These are phyloP conservation scores for Pampus argenteus DNA, from an alignment of 2,797 vertebrate genomes.

Conservation along the genomic window DNA sequence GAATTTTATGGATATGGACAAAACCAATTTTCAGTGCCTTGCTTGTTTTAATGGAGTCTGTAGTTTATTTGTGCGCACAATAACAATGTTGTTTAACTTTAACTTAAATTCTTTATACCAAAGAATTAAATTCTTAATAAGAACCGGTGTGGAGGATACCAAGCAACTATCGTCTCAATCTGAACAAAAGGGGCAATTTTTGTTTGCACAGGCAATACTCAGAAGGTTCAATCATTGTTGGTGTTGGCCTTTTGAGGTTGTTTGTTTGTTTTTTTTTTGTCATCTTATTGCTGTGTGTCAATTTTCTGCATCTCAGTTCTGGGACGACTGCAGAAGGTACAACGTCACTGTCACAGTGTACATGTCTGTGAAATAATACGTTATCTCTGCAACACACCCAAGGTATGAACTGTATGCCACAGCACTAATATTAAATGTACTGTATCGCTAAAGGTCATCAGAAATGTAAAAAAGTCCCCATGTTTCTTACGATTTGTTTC, in stretches of 20 bases:
- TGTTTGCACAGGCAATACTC: not conserved
- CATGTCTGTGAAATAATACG: slow-evolving; percentile 89
- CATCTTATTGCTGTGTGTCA: slow-evolving; percentile 50
- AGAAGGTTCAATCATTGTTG: not conserved
- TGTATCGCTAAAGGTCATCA: not conserved
- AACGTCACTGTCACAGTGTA: slow-evolving; percentile 88
- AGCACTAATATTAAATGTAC: not conserved
- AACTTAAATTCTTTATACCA: too few relatives aligned
- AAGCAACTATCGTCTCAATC: too few relatives aligned
- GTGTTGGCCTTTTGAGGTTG: not conserved
- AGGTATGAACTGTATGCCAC: slow-evolving; percentile 70
- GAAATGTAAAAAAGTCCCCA: too few relatives aligned
- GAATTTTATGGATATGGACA: too few relatives aligned
- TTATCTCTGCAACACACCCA: slow-evolving; percentile 87
- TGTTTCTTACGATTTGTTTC: slow-evolving; percentile 1
- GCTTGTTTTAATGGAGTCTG: too few relatives aligned
- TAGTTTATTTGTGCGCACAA: too few relatives aligned
- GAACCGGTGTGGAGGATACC: too few relatives aligned
- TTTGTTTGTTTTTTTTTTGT: not conserved
- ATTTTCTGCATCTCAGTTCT: slow-evolving; percentile 90
- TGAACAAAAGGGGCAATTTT: too few relatives aligned
- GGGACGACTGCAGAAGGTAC: slow-evolving; percentile 90
- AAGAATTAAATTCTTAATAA: too few relatives aligned
- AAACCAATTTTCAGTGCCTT: too few relatives aligned
- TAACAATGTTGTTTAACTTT: too few relatives aligned